A percentile compares a stretch with the other conserved stretches of the same genome.
phyloP scores from a whole-genome alignment of 2,888 invertebrate genomes.

The Limnephilus auricula region DNA sequence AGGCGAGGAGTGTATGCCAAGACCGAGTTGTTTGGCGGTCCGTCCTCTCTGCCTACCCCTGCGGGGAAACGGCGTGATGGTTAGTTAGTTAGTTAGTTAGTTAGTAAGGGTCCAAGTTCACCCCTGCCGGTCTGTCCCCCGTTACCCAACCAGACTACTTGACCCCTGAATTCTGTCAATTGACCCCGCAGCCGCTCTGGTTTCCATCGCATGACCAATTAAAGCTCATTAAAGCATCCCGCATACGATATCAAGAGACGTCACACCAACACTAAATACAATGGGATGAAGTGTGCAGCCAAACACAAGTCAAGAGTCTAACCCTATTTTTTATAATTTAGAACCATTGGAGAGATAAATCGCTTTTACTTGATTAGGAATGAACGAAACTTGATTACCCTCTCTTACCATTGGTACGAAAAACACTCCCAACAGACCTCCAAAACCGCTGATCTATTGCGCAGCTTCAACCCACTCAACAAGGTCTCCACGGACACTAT shows the following conservation, averaged over 20 bases:
- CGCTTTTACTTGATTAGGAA: background rate
- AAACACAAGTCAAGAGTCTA: background rate
- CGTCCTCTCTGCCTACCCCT: no score
- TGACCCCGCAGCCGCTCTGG: constrained; percentile 38
- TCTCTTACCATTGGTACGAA: no score
- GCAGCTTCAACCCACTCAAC: no score
- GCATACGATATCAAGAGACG: background rate
- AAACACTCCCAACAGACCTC: no score
- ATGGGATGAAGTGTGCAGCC: background rate
- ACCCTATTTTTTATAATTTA: background rate
- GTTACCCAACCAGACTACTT: constrained; percentile 30
- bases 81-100: no score
- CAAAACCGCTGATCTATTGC: no score
- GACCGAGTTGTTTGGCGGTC: no score
- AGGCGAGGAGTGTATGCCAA: no score
- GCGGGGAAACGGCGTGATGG: no score
- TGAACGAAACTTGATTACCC: background rate
- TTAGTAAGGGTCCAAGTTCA: background rate
- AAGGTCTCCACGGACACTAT: no score
- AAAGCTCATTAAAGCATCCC: constrained; percentile 28
- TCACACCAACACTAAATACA: background rate
- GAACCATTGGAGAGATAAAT: background rate
- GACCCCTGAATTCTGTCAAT: constrained; percentile 31
- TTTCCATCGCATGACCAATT: constrained; percentile 19
- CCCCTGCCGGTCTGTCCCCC: background rate